Percentiles rank a stretch among this genome's conserved stretches.
Evolutionary conservation across 2,113 vertebrate genomes (phyloP).

Genomic region (Gymnobelideus leadbeateri): DNA sequence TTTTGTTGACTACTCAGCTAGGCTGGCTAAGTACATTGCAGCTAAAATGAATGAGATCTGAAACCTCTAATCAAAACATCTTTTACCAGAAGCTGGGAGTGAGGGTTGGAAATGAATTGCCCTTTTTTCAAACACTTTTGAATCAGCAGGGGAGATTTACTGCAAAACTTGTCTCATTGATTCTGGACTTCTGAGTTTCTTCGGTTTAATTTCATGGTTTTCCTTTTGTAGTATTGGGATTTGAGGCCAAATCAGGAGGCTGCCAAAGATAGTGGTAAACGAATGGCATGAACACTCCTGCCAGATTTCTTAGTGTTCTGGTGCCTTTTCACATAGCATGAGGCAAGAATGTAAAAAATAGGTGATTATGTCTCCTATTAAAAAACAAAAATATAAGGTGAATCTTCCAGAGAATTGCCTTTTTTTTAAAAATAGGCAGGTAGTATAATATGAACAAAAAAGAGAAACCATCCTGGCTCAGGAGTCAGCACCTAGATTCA

Average conservation of each 20-base stretch:
- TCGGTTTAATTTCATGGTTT: neutral
- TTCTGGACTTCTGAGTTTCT: conserved; percentile 23
- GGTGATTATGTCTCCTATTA: neutral
- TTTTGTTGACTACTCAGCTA: conserved; percentile 47
- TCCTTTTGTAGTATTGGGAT: conserved; percentile 37
- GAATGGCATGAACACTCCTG: neutral
- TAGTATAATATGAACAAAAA: conserved; percentile 28
- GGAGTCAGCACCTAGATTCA: neutral
- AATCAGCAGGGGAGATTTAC: conserved; percentile 53
- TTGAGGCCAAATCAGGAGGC: conserved; percentile 22
- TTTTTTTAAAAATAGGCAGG: conserved; percentile 9
- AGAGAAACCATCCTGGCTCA: neutral
- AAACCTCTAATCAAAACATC: conserved; percentile 64
- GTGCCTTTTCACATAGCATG: conserved; percentile 44
- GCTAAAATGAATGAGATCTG: conserved; percentile 67
- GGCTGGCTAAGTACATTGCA: conserved; percentile 55
- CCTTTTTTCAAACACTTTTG: conserved; percentile 65
- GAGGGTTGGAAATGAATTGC: conserved; percentile 22
- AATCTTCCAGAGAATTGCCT: conserved; percentile 34
- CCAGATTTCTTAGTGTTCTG: conserved; percentile 14
- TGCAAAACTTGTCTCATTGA: neutral
- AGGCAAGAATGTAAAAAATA: conserved; percentile 1
- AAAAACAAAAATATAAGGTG: conserved; percentile 35
- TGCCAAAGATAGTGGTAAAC: neutral
- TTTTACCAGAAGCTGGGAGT: conserved; percentile 7